These are phyloP conservation scores for Cyclura pinguis DNA, from an alignment of 2,797 vertebrate species.

Conservation along the genomic window DNA sequence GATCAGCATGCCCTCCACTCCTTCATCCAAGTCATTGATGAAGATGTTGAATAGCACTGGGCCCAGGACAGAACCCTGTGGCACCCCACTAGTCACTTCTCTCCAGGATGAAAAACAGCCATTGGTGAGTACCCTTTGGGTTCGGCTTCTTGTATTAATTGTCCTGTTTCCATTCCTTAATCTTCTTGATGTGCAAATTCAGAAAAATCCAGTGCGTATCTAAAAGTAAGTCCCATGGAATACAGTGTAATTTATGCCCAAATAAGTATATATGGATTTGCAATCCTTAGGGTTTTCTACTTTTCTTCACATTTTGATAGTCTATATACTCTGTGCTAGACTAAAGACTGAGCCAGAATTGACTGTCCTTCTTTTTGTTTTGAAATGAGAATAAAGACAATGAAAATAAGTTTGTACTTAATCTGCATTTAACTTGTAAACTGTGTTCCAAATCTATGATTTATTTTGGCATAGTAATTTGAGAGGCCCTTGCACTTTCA, in stretches of 20 bases:
- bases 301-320: neutral
- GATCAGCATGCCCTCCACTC: too few relatives aligned
- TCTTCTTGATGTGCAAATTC: neutral
- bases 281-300: neutral
- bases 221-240: neutral
- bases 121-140: too few relatives aligned
- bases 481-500: neutral
- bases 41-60: too few relatives aligned
- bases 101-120: too few relatives aligned
- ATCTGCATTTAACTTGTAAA: neutral
- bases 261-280: neutral
- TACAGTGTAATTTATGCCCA: neutral
- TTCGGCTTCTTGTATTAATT: too few relatives aligned
- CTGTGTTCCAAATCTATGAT: neutral
- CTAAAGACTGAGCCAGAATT: too few relatives aligned
- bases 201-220: neutral
- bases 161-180: neutral
- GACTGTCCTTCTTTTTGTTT: neutral
- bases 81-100: too few relatives aligned
- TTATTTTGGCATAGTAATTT: neutral
- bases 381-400: neutral
- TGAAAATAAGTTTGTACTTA: neutral
- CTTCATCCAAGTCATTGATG: too few relatives aligned
- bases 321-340: neutral
- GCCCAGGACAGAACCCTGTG: too few relatives aligned